Percentiles rank a stretch among this genome's conserved stretches.
Conservation (phyloP, 2,797 vertebrate genomes). For the Thamnophis elegans region DNA sequence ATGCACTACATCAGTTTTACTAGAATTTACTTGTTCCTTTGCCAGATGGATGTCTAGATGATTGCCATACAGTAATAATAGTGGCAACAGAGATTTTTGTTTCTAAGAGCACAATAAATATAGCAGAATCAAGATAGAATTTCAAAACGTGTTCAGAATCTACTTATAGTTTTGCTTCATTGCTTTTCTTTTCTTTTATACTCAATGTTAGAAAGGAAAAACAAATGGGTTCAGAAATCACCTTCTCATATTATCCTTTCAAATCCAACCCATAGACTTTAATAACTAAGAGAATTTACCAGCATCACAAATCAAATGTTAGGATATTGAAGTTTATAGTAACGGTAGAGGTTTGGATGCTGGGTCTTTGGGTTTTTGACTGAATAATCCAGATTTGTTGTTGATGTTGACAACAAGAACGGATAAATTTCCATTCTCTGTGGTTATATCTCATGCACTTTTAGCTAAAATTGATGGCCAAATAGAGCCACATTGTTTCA, state of each 20-base stretch:
- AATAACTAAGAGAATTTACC: background rate
- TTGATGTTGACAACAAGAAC: background rate
- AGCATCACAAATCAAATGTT: background rate
- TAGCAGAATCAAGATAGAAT: background rate
- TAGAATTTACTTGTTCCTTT: background rate
- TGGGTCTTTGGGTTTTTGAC: background rate
- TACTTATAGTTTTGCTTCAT: background rate
- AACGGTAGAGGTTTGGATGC: background rate
- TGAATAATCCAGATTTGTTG: background rate
- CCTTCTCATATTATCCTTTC: background rate
- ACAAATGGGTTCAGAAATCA: background rate
- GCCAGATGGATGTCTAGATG: background rate
- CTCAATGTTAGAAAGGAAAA: background rate
- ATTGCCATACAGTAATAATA: background rate
- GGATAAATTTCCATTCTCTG: background rate
- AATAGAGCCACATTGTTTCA: background rate
- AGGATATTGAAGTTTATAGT: background rate
- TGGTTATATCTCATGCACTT: background rate
- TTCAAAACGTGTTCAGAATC: background rate
- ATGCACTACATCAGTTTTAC: slow-evolving; percentile 30
- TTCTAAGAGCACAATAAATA: background rate
- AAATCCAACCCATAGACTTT: background rate
- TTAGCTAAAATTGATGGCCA: background rate
- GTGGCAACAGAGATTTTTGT: background rate
- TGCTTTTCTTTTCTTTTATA: background rate